phyloP scores from a whole-genome alignment of 1,140 invertebrate species.

The Drosophila albomicans region DNA sequence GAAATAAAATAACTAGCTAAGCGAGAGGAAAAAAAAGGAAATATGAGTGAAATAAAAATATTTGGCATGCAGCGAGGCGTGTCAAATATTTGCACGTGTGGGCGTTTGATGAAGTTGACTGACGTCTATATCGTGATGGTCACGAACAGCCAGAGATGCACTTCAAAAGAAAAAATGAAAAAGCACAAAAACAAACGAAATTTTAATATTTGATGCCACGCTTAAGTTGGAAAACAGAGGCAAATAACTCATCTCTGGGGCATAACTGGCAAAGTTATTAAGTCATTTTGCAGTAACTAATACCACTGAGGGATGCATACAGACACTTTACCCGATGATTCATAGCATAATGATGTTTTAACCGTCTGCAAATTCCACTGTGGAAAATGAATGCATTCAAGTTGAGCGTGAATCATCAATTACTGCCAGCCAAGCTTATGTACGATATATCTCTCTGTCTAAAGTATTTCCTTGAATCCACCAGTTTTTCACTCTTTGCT shows the following conservation, averaged over 20 bases:
- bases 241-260: not conserved
- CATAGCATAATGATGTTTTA: not conserved
- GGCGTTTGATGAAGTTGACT: conserved; percentile 12
- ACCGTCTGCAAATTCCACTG: not conserved
- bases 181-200: not conserved
- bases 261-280: not conserved
- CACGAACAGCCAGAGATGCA: not conserved
- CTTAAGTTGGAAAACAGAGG: not conserved
- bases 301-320: not conserved
- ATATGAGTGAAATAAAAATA: conserved; percentile 29
- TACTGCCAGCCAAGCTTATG: not conserved
- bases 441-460: not conserved
- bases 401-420: not conserved
- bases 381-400: not conserved
- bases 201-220: conserved; percentile 14
- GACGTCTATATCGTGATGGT: not conserved
- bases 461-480: no score
- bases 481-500: no score
- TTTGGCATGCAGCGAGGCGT: conserved; percentile 60
- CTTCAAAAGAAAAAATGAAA: conserved; percentile 4
- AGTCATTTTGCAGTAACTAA: not conserved
- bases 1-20: conserved; percentile 14
- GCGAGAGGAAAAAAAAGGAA: not conserved
- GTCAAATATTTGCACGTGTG: conserved; percentile 48
- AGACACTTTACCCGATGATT: not conserved